Evolutionary conservation across 1,140 invertebrate species (phyloP).

Genomic region (Drosophila mojavensis): DNA sequence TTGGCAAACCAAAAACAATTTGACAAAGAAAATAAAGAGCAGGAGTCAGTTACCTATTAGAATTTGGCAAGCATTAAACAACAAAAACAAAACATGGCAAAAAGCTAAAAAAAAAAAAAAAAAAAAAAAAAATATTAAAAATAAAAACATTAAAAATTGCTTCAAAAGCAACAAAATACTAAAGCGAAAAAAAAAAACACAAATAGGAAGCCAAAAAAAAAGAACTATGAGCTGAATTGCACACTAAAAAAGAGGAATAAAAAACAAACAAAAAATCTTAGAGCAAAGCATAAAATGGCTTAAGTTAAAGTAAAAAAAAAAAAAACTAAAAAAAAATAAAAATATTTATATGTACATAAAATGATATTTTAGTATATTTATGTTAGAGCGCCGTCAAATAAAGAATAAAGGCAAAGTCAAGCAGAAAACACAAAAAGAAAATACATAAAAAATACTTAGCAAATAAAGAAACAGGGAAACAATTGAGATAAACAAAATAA

Average conservation of each 20-base stretch:
- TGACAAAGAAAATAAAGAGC: constrained; percentile 68
- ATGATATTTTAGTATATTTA: no score
- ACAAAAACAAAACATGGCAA: constrained; percentile 23
- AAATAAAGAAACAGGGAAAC: no score
- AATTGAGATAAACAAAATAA: no score
- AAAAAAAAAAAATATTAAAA: constrained; percentile 34
- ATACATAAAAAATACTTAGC: no score
- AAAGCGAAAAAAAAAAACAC: constrained; percentile 23
- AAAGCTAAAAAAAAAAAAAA: constrained; percentile 36
- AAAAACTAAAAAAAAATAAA: no score
- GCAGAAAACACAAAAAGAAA: no score
- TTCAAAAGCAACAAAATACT: constrained; percentile 75
- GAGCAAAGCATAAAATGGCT: constrained; percentile 53
- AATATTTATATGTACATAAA: no score
- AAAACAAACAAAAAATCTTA: constrained; percentile 40
- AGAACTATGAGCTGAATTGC: constrained; percentile 44
- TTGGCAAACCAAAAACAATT: constrained; percentile 76
- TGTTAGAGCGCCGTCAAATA: no score
- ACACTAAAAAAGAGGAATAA: constrained; percentile 51
- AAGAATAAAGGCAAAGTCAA: no score
- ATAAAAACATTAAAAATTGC: constrained; percentile 55
- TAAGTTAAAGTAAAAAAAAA: constrained; percentile 30
- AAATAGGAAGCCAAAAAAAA: constrained; percentile 19
- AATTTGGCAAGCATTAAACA: constrained; percentile 71
- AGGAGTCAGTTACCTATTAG: constrained; percentile 84